Evolutionary conservation across 2,113 vertebrate genomes (phyloP).

Genomic region (Raja brachyura): DNA sequence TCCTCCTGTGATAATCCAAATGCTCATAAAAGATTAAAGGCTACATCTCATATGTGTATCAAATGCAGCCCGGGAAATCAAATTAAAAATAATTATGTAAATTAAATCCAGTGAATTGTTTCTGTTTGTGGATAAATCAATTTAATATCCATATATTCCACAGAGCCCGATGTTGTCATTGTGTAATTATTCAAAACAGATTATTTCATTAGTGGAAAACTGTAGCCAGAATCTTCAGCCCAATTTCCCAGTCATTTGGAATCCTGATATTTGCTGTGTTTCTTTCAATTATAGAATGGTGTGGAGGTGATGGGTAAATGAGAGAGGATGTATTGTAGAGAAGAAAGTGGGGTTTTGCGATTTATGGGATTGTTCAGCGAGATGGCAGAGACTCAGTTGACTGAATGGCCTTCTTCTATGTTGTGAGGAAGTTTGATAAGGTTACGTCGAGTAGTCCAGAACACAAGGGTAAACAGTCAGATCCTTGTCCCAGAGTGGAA

Average conservation of each 20-base stretch:
- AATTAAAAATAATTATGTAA: slow-evolving; percentile 26
- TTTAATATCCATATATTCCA: slow-evolving; percentile 16
- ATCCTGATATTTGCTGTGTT: background rate
- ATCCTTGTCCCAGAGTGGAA: too few relatives aligned
- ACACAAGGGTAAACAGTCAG: too few relatives aligned
- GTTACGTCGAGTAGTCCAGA: too few relatives aligned
- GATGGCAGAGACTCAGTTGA: too few relatives aligned
- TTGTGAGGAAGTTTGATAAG: too few relatives aligned
- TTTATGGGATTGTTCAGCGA: too few relatives aligned
- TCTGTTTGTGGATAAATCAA: slow-evolving; percentile 9
- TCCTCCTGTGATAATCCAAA: slow-evolving; percentile 2
- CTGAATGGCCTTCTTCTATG: too few relatives aligned
- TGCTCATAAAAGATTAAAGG: background rate
- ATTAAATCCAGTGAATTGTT: slow-evolving; percentile 22
- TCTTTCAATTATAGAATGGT: background rate
- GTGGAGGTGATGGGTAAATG: too few relatives aligned
- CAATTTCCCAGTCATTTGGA: background rate
- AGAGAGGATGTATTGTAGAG: too few relatives aligned
- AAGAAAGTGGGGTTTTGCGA: too few relatives aligned
- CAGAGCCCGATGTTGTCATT: background rate
- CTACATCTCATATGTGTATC: background rate
- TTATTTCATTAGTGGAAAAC: background rate
- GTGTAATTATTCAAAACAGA: background rate
- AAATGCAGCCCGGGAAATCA: background rate
- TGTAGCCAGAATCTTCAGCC: background rate